These are phyloP conservation scores for Lucilia sericata DNA, from an alignment of 1,140 invertebrate genomes.

Conservation along the genomic window DNA sequence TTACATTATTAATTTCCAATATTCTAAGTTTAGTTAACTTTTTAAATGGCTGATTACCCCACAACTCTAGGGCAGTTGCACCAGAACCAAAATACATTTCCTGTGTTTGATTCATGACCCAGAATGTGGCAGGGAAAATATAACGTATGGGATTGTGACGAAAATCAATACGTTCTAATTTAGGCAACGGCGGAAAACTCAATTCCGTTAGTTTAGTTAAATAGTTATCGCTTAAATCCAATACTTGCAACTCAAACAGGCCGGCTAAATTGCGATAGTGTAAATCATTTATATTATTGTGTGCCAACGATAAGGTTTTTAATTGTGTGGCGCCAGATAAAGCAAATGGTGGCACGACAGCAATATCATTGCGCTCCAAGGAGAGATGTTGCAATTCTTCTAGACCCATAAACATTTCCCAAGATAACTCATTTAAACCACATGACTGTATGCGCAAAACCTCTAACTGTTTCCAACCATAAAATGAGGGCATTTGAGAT, in stretches of 20 bases:
- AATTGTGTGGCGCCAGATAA: slow-evolving; percentile 77
- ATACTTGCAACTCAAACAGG: slow-evolving; percentile 73
- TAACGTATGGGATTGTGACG: slow-evolving; percentile 75
- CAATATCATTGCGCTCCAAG: slow-evolving; percentile 74
- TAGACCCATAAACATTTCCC: slow-evolving; percentile 79
- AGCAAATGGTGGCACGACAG: slow-evolving; percentile 76
- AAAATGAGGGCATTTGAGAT: slow-evolving; percentile 70
- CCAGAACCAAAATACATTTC: slow-evolving; percentile 73
- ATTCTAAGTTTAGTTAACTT: slow-evolving; percentile 71
- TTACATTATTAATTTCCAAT: slow-evolving; percentile 72
- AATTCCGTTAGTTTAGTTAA: slow-evolving; percentile 77
- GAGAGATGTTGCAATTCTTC: slow-evolving; percentile 73
- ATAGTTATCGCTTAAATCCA: slow-evolving; percentile 76
- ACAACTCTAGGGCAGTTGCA: slow-evolving; percentile 70
- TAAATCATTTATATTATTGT: slow-evolving; percentile 75
- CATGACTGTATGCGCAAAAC: slow-evolving; percentile 74
- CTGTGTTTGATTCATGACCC: slow-evolving; percentile 77
- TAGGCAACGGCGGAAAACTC: slow-evolving; percentile 78
- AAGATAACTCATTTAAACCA: slow-evolving; percentile 73
- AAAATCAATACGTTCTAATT: slow-evolving; percentile 73
- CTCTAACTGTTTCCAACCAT: slow-evolving; percentile 70
- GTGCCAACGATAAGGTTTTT: slow-evolving; percentile 73
- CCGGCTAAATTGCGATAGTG: slow-evolving; percentile 76
- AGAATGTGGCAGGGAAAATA: slow-evolving; percentile 78
- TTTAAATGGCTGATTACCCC: slow-evolving; percentile 72